phyloP scores from a whole-genome alignment of 2,888 invertebrate genomes.

The Colletes collaris region DNA sequence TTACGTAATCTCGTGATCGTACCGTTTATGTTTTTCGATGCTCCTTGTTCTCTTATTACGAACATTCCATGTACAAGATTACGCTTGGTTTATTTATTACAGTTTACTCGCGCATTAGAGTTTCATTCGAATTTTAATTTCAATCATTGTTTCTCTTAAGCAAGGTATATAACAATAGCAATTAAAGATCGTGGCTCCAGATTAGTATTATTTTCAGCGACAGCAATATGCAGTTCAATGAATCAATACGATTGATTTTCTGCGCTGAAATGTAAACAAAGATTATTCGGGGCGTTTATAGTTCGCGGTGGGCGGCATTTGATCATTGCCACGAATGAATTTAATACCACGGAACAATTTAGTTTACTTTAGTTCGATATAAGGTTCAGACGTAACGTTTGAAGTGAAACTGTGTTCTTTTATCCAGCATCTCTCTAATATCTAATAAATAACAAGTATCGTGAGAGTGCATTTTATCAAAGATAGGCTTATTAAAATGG shows the following conservation, averaged over 20 bases:
- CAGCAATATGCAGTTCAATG: no score
- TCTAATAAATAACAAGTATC: not conserved
- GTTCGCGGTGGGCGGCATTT: slow-evolving; percentile 12
- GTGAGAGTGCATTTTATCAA: slow-evolving; percentile 20
- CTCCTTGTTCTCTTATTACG: slow-evolving; percentile 28
- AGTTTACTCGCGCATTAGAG: not conserved
- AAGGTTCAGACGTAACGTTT: slow-evolving; percentile 23
- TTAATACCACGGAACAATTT: slow-evolving; percentile 33
- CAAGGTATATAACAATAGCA: not conserved
- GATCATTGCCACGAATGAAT: slow-evolving; percentile 18
- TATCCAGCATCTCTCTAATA: slow-evolving; percentile 12
- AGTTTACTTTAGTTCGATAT: slow-evolving; percentile 36
- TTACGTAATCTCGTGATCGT: slow-evolving; percentile 52
- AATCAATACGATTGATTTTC: not conserved
- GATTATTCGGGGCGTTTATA: slow-evolving; percentile 2
- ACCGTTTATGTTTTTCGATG: slow-evolving; percentile 27
- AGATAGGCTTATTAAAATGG: slow-evolving; percentile 33
- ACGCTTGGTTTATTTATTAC: slow-evolving; percentile 8
- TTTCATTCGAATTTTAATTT: slow-evolving; percentile 12
- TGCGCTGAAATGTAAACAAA: slow-evolving; percentile 19
- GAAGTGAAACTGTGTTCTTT: slow-evolving; percentile 38
- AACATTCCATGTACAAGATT: slow-evolving; percentile 49
- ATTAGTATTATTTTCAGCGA: slow-evolving; percentile 25
- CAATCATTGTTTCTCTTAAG: not conserved
- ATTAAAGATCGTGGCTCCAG: slow-evolving; percentile 7